phyloP scores from a whole-genome alignment of 1,140 invertebrate genomes.

The Philopotamus ludificatus region DNA sequence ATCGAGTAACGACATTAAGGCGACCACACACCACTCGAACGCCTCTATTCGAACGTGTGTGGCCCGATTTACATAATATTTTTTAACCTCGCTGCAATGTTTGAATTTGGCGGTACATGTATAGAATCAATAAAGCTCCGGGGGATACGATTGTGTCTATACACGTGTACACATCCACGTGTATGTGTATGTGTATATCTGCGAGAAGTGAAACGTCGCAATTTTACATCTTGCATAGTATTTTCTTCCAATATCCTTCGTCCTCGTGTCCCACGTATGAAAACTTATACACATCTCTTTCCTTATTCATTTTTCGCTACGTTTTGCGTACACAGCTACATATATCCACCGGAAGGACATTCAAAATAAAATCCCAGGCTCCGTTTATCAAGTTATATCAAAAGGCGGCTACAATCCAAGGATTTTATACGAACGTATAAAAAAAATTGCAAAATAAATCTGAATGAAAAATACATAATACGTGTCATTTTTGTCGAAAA shows the following conservation, averaged over 20 bases:
- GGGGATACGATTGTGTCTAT: too few relatives aligned
- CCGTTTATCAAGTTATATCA: conserved; percentile 41
- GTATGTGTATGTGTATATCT: conserved; percentile 15
- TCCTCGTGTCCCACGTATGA: conserved; percentile 27
- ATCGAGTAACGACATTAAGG: conserved; percentile 21
- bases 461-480: too few relatives aligned
- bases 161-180: too few relatives aligned
- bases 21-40: not conserved
- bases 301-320: conserved; percentile 38
- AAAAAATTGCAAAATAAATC: too few relatives aligned
- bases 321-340: conserved; percentile 7
- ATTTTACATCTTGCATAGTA: conserved; percentile 34
- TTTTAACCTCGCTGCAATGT: not conserved
- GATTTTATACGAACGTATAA: too few relatives aligned
- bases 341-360: conserved; percentile 39
- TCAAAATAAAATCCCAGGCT: conserved; percentile 41
- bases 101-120: not conserved
- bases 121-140: conserved; percentile 22
- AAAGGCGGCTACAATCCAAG: conserved; percentile 13
- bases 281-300: conserved; percentile 31
- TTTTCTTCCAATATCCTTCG: conserved; percentile 34
- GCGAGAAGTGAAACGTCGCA: conserved; percentile 28
- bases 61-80: not conserved
- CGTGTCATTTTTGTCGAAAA: too few relatives aligned
- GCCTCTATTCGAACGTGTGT: not conserved